Percentiles rank a stretch among this genome's conserved stretches.
Evolutionary conservation across 2,888 invertebrate genomes (phyloP).

Genomic region (Choreutis nemorana): DNA sequence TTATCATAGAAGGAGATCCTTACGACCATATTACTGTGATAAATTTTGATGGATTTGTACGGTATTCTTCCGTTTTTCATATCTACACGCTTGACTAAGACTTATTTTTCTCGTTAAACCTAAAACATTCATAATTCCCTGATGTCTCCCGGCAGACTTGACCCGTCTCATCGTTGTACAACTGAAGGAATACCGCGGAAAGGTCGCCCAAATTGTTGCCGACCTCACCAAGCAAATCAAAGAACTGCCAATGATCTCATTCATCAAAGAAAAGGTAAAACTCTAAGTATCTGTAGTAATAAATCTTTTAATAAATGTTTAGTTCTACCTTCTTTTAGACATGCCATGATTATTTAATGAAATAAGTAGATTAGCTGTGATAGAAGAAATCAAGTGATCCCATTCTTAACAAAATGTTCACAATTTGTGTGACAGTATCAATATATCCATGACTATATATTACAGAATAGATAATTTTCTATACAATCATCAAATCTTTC

Average conservation of each 20-base stretch:
- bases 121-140: not conserved
- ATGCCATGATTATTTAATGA: not conserved
- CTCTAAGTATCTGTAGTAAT: constrained; percentile 1
- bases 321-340: not conserved
- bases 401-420: too few species aligned
- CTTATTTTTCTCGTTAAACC: not conserved
- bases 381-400: too few species aligned
- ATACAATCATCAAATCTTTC: not conserved
- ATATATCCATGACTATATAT: not conserved
- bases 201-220: constrained; percentile 25
- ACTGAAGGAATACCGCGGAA: constrained; percentile 45
- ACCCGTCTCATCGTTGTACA: constrained; percentile 44
- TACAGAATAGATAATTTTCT: not conserved
- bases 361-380: too few species aligned
- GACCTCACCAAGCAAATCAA: constrained; percentile 43
- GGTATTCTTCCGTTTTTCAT: too few species aligned
- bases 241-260: constrained; percentile 37
- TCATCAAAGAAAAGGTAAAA: constrained; percentile 46
- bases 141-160: constrained; percentile 38
- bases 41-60: too few species aligned
- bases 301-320: not conserved
- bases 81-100: not conserved
- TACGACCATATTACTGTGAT: too few species aligned
- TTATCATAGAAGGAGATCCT: too few species aligned
- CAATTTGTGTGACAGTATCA: too few species aligned